phyloP scores from a whole-genome alignment of 2,113 vertebrate species.

The Rhinogobius similis region DNA sequence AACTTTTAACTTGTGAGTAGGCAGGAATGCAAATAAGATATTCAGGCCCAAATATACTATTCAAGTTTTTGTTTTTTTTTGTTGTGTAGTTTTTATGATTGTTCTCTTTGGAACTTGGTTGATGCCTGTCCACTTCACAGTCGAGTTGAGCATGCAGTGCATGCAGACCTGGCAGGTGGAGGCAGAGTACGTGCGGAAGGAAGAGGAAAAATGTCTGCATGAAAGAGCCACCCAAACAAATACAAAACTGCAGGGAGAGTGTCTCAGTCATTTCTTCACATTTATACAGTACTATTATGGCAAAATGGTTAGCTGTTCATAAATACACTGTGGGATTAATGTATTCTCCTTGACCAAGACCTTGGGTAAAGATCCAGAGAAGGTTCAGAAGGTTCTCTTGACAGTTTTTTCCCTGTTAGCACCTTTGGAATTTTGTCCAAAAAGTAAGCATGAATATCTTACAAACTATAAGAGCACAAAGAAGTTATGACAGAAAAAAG shows the following conservation, averaged over 20 bases:
- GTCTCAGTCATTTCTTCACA: neutral
- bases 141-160: constrained; percentile 84
- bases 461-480: neutral
- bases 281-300: no score
- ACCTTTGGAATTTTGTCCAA: neutral
- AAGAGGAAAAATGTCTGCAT: constrained; percentile 18
- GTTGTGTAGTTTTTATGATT: constrained; percentile 16
- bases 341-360: neutral
- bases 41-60: constrained; percentile 52
- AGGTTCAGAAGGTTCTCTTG: neutral
- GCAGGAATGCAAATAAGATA: constrained; percentile 56
- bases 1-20: constrained; percentile 72
- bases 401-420: neutral
- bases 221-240: neutral
- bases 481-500: neutral
- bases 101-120: constrained; percentile 41
- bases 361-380: neutral
- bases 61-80: constrained; percentile 43
- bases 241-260: neutral
- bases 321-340: no score
- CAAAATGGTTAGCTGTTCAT: no score
- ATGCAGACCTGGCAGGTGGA: constrained; percentile 79
- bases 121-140: constrained; percentile 83
- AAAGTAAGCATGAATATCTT: neutral
- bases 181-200: constrained; percentile 60